Conservation (phyloP, 2,888 invertebrate genomes). For the Dysmachus trigonus region DNA sequence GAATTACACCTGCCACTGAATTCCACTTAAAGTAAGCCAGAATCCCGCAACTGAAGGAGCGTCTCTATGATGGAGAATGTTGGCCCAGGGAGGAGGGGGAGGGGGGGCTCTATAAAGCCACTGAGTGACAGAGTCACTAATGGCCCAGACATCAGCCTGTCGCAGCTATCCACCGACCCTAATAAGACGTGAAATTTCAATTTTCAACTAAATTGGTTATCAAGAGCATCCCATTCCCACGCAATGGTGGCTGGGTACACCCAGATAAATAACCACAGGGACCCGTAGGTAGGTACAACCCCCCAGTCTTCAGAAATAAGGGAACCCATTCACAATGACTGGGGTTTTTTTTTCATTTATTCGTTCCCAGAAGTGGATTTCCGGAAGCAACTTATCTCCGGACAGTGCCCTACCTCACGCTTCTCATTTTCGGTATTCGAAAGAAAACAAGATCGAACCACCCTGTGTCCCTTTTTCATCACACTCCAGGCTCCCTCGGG, state of each 20-base stretch:
- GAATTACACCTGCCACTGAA: conserved; percentile 40
- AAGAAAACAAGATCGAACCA: neutral
- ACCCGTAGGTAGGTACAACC: neutral
- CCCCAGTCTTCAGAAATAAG: neutral
- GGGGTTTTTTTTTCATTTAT: neutral
- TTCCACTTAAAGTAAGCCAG: conserved; percentile 22
- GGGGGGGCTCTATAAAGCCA: neutral
- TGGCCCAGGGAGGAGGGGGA: neutral
- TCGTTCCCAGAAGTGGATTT: neutral
- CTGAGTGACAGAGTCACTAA: conserved; percentile 23
- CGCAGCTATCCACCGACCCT: conserved; percentile 24
- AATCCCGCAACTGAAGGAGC: neutral
- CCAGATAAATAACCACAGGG: neutral
- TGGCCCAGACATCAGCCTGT: conserved; percentile 26
- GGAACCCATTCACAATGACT: neutral
- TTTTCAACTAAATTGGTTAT: conserved; percentile 46
- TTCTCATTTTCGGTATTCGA: neutral
- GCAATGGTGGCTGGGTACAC: neutral
- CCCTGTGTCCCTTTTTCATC: neutral
- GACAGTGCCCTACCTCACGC: neutral
- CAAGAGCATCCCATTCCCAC: neutral
- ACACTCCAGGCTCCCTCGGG: neutral
- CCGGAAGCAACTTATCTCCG: conserved; percentile 16
- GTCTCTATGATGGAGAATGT: neutral
- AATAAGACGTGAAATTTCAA: conserved; percentile 47